Evolutionary conservation across 2,797 vertebrate genomes (phyloP), one percentile per base, ranked within the genome.

Genomic region (Hyperoplus lanceolatus): DNA sequence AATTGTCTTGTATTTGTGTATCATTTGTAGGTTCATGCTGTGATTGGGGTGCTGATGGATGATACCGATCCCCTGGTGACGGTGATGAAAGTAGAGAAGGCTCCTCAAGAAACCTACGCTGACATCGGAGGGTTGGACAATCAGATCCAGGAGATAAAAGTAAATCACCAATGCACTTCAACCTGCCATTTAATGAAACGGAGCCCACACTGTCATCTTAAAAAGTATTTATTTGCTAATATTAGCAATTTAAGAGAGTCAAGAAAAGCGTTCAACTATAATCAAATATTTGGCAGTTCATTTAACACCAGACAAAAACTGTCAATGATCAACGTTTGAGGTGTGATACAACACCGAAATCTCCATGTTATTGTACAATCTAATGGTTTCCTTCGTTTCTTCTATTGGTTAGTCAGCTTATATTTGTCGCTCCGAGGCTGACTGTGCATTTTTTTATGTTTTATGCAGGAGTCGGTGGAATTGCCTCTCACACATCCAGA

Each of bases 61-160:
- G 98, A 99, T 90, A 99, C 98, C 0, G 98, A 99, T 85, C 98
- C 98, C 5, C 84, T 99, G 80, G 98, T 99, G 81, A 99, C 98
- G 0, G 98, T 99, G 79, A 99, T 99, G 98, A 99, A 99, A 86
- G 98, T 99, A 71, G 98, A 99, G 86, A 99, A 99, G 79, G 98
- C 98, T 39, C 98, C 98, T 51, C 98, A 99, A 82, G 98, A 99
- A 91, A 99, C 98, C 0, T 99, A 99, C 0, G 98, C 98, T 14
- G 98, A 99, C 81, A 99, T 99, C 1, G 98, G 98, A 38, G 98
- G 98, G 29, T 89, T 99, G 82, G 98, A 99, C 93, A 97, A 94
- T 92, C 98, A 99, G 87, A 99, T 99, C 86, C 98, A 99, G 88
- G 98, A 99, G 91, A 99, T 99, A 75, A 99, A 99, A 96, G 98